Conservation (phyloP, 2,797 vertebrate genomes). For the Gephyroberyx darwinii region DNA sequence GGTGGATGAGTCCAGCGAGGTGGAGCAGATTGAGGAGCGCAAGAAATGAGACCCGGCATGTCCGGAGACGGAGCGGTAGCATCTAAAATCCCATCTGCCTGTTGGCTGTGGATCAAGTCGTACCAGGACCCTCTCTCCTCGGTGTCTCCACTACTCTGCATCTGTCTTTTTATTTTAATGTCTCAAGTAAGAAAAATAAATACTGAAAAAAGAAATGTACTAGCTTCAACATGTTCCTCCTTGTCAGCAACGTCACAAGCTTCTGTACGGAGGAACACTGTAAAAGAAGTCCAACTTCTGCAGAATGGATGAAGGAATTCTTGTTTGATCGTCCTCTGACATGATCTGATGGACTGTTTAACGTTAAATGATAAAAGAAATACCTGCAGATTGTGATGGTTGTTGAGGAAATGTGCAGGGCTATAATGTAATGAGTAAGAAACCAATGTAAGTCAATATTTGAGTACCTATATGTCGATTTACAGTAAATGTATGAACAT, state of each 20-base stretch:
- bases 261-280: conserved; percentile 20
- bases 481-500: conserved; percentile 2
- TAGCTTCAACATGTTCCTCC: background rate
- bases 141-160: background rate
- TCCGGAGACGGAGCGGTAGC: background rate
- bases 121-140: background rate
- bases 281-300: background rate
- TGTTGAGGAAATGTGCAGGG: background rate
- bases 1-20: conserved; percentile 85
- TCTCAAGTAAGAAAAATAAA: conserved; percentile 13
- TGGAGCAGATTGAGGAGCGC: conserved; percentile 83
- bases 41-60: conserved; percentile 75
- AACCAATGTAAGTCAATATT: background rate
- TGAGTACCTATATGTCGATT: background rate
- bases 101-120: background rate
- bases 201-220: background rate
- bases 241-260: background rate
- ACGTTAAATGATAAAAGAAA: background rate
- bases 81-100: too few species aligned
- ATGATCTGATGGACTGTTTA: conserved; percentile 8
- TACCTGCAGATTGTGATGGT: background rate
- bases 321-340: background rate
- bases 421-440: background rate
- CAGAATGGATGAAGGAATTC: background rate
- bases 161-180: conserved; percentile 3